Evolutionary conservation across 2,113 vertebrate species (phyloP), one percentile per base, ranked within the genome.

Genomic region (Plestiodon gilberti): DNA sequence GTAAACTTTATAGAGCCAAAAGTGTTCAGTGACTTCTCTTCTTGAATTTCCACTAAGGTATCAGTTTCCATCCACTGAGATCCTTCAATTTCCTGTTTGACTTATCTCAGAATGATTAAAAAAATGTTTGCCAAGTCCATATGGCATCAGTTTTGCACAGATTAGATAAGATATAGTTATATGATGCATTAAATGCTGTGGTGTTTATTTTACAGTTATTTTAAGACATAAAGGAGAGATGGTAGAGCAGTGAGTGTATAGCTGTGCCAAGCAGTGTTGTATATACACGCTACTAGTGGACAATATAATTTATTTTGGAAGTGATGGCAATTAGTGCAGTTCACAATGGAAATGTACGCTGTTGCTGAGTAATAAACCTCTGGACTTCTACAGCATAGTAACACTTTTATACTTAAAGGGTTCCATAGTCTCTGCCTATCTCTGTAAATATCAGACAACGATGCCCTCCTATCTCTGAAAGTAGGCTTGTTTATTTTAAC

Each of bases 41-140:
- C 93, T 96, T 95, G 83, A 84, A 93, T 97, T 96, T 96, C 96
- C 87, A 48, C 79, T 6, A 77, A 91, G 92, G 91, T 94, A 96
- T 97, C 96, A 69, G 89, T 95, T 96, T 94, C 95, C 59, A 95
- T 3, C 95, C 92, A 90, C 85, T 94, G 84, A 84, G 92, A 93
- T 93, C 91, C 93, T 96, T 92, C 93, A 93, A 93, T 95, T 97
- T 97, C 97, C 96, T 97, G 96, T 96, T 96, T 94, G 94, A 89
- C 96, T 96, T 96, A 96, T 96, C 93, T 57, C 85, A 93, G 93
- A 96, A 91, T 94, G 87, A 75, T 89, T 91, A 65, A 78, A 35
- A 28, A 82, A 78, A 85, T 94, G 91, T 94, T 93, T 95, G 93
- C 85, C 91, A 81, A 93, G 88, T 62, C 89, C 92, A 89, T 91